Base-by-base conservation (phyloP, 2,888 invertebrate genomes). In the Folsomia candida region DNA sequence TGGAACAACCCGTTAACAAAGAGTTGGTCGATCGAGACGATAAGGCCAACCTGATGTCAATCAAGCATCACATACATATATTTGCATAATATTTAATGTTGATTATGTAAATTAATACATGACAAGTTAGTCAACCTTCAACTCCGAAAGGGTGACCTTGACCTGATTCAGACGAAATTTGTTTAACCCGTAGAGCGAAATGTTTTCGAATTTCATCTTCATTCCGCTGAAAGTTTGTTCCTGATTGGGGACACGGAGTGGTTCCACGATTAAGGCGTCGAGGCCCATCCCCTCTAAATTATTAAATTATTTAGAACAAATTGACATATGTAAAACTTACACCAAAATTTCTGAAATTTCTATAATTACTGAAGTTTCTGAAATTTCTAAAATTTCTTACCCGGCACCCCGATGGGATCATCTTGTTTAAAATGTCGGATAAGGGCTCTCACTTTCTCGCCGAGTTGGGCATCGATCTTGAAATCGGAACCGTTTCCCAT, bases 371-470 rank as follows among this genome's bases (percentile, higher is more conserved):
- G n/a, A n/a, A n/a, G n/a, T n/a, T 59, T n/a, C n/a, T n/a, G n/a
- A n/a, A n/a, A n/a, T n/a, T n/a, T n/a, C n/a, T n/a, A n/a, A n/a
- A n/a, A n/a, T n/a, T n/a, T n/a, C n/a, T n/a, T n/a, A n/a, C n/a
- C n/a, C n/a, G n/a, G n/a, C n/a, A n/a, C 14, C 37, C 37, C 37
- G 20, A 59, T 22, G 0, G 92, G 92, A 82, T 93, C 90, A 20
- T 88, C 86, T 81, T 92, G 88, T 82, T 93, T 91, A 83, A 90
- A 93, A 81, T 93, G 92, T 70, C 90, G 89, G 51, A 94, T 81
- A 9, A 92, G 85, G 6, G 86, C 85, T 61, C 89, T 84, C 59
- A 93, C 86, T 81, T 89, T 89, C 71, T 90, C 88, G 70, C 91
- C 90, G 61, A 93, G 84, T 80, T 88, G 89, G 81, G 89, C 87